Percentiles rank a stretch among this genome's conserved stretches.
phyloP scores from a whole-genome alignment of 2,797 vertebrate species.

The Eulemur mongoz region DNA sequence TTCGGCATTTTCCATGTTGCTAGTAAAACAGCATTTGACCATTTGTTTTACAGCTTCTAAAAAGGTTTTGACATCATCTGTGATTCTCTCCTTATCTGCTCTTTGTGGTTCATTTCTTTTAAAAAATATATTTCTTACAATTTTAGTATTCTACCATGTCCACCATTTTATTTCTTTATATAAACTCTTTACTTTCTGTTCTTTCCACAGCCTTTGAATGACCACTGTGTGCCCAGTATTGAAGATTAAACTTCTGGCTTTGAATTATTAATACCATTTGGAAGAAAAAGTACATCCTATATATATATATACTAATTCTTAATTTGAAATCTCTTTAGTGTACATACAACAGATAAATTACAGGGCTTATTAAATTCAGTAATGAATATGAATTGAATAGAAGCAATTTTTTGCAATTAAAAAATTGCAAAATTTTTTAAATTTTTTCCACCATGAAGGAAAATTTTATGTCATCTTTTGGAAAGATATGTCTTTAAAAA shows the following conservation, averaged over 20 bases:
- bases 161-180: neutral
- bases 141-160: neutral
- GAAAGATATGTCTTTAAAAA: neutral
- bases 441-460: neutral
- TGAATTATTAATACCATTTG: neutral
- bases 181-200: neutral
- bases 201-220: neutral
- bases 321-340: neutral
- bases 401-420: neutral
- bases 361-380: neutral
- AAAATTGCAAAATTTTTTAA: neutral
- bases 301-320: neutral
- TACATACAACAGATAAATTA: neutral
- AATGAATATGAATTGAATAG: neutral
- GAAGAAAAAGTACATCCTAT: neutral
- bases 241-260: constrained; percentile 4
- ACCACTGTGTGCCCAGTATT: neutral
- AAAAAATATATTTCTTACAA: neutral
- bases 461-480: neutral
- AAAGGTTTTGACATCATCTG: neutral
- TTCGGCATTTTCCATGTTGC: neutral
- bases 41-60: neutral
- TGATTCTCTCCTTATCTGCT: neutral
- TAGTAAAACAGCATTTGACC: neutral
- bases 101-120: neutral